These are phyloP conservation scores for Mus spicilegus DNA, from an alignment of 2,113 vertebrate genomes.

Conservation along the genomic window DNA sequence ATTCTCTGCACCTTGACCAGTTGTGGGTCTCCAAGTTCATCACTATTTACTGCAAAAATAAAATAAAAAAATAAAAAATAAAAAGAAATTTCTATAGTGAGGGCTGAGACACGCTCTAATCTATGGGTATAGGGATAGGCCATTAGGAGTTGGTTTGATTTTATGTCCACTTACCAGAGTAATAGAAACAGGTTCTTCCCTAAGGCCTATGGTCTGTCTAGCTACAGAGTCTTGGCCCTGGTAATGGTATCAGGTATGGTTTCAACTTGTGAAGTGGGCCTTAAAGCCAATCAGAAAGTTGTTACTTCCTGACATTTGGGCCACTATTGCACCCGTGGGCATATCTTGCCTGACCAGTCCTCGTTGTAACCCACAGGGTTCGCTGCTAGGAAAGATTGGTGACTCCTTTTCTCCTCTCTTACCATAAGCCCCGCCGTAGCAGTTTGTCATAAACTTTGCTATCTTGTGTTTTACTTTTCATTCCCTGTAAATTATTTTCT, in stretches of 20 bases:
- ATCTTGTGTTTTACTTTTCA: slow-evolving; percentile 3
- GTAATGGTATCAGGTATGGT: not conserved
- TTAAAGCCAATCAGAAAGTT: not conserved
- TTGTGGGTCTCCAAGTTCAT: not conserved
- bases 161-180: not conserved
- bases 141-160: not conserved
- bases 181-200: not conserved
- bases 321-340: not conserved
- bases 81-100: not conserved
- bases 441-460: not conserved
- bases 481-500: slow-evolving; percentile 23
- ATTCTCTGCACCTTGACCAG: not conserved
- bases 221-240: not conserved
- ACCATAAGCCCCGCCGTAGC: not conserved
- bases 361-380: not conserved
- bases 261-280: not conserved
- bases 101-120: not conserved
- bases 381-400: not conserved
- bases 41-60: not conserved
- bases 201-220: not conserved
- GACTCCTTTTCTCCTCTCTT: not conserved
- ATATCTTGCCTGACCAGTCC: not conserved
- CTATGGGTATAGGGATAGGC: not conserved
- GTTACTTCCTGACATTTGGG: too few relatives aligned
- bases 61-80: not conserved